Evolutionary conservation across 2,888 invertebrate genomes (phyloP).

Genomic region (Coenonympha arcania): DNA sequence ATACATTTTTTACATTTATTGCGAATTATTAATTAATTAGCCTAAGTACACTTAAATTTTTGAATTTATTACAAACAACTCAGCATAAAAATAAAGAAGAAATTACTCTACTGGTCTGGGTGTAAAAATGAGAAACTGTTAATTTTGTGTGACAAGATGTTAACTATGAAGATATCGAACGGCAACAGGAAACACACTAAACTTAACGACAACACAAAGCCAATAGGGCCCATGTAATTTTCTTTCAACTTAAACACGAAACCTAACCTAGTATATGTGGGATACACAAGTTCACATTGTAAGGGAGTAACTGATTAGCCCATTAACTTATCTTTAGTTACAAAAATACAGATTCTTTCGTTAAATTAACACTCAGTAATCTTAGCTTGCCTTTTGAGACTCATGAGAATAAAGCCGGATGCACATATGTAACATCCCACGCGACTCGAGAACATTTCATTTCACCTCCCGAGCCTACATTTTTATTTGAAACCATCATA

Average conservation of each 20-base stretch:
- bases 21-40: no score
- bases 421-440: no score
- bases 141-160: conserved; percentile 18
- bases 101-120: no score
- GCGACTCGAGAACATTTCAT: no score
- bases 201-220: conserved; percentile 53
- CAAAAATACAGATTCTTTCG: conserved; percentile 71
- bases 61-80: no score
- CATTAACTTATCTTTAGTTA: conserved; percentile 57
- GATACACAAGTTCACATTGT: conserved; percentile 43
- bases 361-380: conserved; percentile 62
- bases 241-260: conserved; percentile 28
- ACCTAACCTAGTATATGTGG: conserved; percentile 38
- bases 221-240: conserved; percentile 44
- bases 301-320: conserved; percentile 41
- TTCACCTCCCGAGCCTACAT: no score
- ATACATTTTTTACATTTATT: no score
- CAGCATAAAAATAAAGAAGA: no score
- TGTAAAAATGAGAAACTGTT: no score
- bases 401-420: conserved; percentile 48
- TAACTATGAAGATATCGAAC: conserved; percentile 26
- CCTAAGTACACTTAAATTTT: no score
- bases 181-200: conserved; percentile 37
- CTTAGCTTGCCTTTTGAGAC: conserved; percentile 68
- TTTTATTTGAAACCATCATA: no score